Conservation (phyloP, 2,113 vertebrate species). For the Protomyctophum bolini region DNA sequence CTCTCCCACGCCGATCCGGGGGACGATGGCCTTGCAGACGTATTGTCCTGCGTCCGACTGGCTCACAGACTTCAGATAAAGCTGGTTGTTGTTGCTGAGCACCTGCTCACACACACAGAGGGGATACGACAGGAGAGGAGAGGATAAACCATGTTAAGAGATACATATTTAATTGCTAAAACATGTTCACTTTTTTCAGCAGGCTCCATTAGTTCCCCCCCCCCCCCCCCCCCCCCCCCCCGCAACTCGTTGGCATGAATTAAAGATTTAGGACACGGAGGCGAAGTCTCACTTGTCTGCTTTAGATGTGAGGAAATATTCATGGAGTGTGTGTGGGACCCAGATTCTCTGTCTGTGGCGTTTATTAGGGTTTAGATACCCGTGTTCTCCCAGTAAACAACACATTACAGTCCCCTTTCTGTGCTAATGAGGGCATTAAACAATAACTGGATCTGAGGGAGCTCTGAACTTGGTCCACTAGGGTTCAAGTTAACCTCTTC, state of each 20-base stretch:
- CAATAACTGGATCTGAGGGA: too few species aligned
- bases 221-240: slow-evolving; percentile 50
- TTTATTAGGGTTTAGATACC: not conserved
- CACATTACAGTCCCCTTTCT: too few species aligned
- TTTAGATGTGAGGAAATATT: slow-evolving; percentile 61
- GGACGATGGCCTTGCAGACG: slow-evolving; percentile 96
- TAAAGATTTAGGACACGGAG: slow-evolving; percentile 64
- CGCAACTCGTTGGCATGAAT: slow-evolving; percentile 66
- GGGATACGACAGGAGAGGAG: slow-evolving; percentile 26
- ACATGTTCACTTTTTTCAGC: slow-evolving; percentile 72
- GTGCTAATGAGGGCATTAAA: too few species aligned
- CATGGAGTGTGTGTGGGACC: slow-evolving; percentile 31
- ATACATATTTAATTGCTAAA: slow-evolving; percentile 73
- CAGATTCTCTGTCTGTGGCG: not conserved
- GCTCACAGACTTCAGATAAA: slow-evolving; percentile 90
- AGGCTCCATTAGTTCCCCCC: slow-evolving; percentile 61
- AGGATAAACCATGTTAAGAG: slow-evolving; percentile 41
- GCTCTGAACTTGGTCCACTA: too few species aligned
- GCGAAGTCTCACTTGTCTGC: slow-evolving; percentile 31
- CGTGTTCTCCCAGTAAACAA: not conserved
- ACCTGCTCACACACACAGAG: slow-evolving; percentile 77
- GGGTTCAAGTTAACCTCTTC: too few species aligned
- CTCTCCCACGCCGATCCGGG: slow-evolving; percentile 93
- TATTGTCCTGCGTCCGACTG: slow-evolving; percentile 92
- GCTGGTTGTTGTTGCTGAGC: slow-evolving; percentile 95